These are phyloP conservation scores for Mobula hypostoma DNA, from an alignment of 2,113 vertebrate species.

Conservation along the genomic window DNA sequence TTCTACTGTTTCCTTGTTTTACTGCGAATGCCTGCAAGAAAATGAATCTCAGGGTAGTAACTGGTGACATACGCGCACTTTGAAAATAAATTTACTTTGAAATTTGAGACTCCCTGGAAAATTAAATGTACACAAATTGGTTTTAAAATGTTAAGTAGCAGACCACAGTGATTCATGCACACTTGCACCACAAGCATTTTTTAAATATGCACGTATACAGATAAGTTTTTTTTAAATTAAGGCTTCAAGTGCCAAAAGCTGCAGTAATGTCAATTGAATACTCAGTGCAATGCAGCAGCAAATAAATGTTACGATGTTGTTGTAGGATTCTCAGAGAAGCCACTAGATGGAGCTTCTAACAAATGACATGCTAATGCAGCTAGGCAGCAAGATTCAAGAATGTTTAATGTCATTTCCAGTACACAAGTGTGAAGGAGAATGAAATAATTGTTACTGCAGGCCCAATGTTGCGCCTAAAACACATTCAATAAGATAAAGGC, in stretches of 20 bases:
- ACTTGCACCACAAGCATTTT: not conserved
- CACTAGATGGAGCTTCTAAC: conserved; percentile 30
- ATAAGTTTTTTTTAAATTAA: not conserved
- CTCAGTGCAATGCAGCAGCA: not conserved
- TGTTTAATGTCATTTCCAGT: too few relatives aligned
- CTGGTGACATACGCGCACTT: too few relatives aligned
- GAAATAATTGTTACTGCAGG: too few relatives aligned
- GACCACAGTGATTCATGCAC: not conserved
- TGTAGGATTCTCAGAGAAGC: not conserved
- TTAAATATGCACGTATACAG: not conserved
- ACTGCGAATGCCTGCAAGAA: too few relatives aligned
- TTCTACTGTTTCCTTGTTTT: too few relatives aligned
- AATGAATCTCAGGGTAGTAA: too few relatives aligned
- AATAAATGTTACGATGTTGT: not conserved
- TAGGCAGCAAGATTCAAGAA: not conserved
- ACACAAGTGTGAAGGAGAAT: too few relatives aligned
- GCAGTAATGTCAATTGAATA: not conserved
- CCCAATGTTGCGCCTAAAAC: too few relatives aligned
- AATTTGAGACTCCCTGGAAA: not conserved
- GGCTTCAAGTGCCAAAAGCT: not conserved
- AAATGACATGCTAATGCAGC: conserved; percentile 4
- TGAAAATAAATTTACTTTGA: too few relatives aligned
- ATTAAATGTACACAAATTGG: not conserved
- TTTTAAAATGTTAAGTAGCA: not conserved
- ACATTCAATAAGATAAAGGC: too few relatives aligned